Evolutionary conservation across 1,140 invertebrate species (phyloP).

Genomic region (Drosophila novamexicana): DNA sequence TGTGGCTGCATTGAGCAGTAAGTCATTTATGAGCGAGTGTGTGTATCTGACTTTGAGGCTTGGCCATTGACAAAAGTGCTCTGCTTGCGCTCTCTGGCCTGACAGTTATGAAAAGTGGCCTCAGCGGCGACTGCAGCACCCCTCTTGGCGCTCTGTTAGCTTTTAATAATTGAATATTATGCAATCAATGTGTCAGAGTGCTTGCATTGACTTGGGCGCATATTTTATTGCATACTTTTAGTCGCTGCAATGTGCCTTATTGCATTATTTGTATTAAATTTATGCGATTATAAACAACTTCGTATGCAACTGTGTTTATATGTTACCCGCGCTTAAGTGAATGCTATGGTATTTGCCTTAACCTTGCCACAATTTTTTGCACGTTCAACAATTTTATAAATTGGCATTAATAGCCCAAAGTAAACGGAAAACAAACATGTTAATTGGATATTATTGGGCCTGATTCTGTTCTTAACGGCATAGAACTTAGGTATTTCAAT

Average conservation of each 20-base stretch:
- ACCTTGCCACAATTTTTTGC: no score
- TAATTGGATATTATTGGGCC: no score
- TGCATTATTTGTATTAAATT: conserved; percentile 48
- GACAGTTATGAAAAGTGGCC: conserved; percentile 74
- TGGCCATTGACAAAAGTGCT: conserved; percentile 75
- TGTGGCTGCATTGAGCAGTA: conserved; percentile 15
- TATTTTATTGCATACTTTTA: conserved; percentile 55
- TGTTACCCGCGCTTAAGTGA: no score
- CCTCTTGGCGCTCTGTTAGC: conserved; percentile 38
- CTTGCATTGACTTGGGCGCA: conserved; percentile 41
- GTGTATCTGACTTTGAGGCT: conserved; percentile 64
- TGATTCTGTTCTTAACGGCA: background rate
- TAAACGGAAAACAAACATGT: no score
- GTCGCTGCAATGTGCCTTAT: conserved; percentile 33
- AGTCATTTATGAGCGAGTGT: conserved; percentile 26
- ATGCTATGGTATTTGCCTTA: no score
- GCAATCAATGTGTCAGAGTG: conserved; percentile 61
- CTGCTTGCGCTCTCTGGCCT: conserved; percentile 36
- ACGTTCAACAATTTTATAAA: no score
- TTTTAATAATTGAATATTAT: conserved; percentile 77
- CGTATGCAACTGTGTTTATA: background rate
- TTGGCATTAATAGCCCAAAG: no score
- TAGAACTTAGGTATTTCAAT: background rate
- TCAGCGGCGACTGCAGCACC: conserved; percentile 12
- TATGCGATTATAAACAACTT: conserved; percentile 26